Evolutionary conservation across 1,140 invertebrate species (phyloP).

Genomic region (Scylla paramamosain): DNA sequence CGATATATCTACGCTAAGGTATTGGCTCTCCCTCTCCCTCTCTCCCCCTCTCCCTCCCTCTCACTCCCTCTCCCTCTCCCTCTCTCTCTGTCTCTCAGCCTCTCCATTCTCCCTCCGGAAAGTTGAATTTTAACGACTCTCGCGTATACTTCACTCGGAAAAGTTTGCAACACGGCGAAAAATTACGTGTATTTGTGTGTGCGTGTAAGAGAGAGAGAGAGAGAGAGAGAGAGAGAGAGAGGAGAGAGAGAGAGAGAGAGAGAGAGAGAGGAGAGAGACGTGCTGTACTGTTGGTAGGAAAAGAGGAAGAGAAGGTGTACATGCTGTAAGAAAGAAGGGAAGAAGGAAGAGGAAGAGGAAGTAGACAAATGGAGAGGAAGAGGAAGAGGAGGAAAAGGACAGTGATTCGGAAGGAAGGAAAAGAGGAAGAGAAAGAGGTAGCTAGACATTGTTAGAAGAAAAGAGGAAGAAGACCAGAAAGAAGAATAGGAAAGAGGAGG

Average conservation of each 20-base stretch:
- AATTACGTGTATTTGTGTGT: conserved; percentile 10
- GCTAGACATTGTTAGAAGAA: neutral
- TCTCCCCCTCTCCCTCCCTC: neutral
- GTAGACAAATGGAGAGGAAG: neutral
- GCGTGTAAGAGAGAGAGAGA: too few relatives aligned
- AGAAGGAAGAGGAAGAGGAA: neutral
- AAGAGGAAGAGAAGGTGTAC: neutral
- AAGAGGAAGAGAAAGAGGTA: neutral
- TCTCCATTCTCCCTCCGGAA: conserved; percentile 10
- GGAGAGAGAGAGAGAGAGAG: too few relatives aligned
- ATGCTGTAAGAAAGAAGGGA: too few relatives aligned
- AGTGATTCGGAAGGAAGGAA: neutral
- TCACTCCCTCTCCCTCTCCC: neutral
- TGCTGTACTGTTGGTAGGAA: too few relatives aligned
- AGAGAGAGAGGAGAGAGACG: neutral
- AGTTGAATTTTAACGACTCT: neutral
- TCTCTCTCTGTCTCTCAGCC: neutral
- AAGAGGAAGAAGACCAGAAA: neutral
- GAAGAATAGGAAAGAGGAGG: neutral
- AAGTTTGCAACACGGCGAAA: neutral
- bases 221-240: too few relatives aligned
- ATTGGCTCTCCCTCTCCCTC: conserved; percentile 44
- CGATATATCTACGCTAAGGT: conserved; percentile 67
- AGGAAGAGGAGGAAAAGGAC: neutral
- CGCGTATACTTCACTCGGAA: neutral